These are phyloP conservation scores for Hippocampus comes DNA, from an alignment of 2,113 vertebrate species.

Conservation along the genomic window DNA sequence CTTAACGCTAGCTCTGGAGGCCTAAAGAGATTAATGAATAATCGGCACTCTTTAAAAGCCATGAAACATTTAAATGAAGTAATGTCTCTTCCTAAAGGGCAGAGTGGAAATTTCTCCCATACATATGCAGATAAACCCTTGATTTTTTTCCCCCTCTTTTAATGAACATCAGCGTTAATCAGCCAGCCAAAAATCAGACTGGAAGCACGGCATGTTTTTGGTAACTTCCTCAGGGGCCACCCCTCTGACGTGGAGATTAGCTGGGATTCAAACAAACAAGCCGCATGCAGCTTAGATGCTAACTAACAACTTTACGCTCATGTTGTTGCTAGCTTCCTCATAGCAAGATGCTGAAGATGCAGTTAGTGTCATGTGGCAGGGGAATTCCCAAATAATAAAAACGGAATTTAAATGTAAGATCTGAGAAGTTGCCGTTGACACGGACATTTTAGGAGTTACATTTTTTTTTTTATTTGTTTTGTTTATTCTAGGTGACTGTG, in stretches of 20 bases:
- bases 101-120: constrained; percentile 55
- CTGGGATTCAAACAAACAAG: constrained; percentile 60
- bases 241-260: constrained; percentile 61
- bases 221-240: constrained; percentile 40
- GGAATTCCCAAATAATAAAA: no score
- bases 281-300: constrained; percentile 4
- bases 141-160: constrained; percentile 41
- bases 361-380: not conserved
- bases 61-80: constrained; percentile 78
- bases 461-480: no score
- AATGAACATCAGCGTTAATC: constrained; percentile 70
- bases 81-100: constrained; percentile 76
- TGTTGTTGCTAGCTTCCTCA: not conserved
- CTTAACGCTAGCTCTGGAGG: constrained; percentile 67
- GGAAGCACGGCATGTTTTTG: constrained; percentile 56
- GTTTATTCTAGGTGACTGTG: no score
- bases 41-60: constrained; percentile 75
- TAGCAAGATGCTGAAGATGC: not conserved
- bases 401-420: no score
- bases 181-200: constrained; percentile 59
- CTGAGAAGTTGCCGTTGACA: no score
- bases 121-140: constrained; percentile 61
- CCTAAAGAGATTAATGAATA: constrained; percentile 76
- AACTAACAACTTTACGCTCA: not conserved
- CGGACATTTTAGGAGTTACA: no score